These are phyloP conservation scores for Sebastolobus altivelis DNA, from an alignment of 2,797 vertebrate genomes.

Conservation along the genomic window DNA sequence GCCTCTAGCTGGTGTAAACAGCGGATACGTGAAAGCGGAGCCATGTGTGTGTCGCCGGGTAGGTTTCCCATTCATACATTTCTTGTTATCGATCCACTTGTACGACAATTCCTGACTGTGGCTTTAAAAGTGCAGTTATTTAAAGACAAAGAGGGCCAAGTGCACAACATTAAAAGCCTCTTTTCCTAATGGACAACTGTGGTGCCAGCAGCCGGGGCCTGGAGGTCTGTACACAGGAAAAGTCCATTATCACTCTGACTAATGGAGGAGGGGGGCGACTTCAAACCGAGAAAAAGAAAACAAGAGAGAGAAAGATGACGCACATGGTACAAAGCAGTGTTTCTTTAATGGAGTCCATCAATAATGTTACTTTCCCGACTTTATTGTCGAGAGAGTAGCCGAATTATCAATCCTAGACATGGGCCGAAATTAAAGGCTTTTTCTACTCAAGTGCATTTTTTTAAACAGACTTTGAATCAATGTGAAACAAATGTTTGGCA, in stretches of 20 bases:
- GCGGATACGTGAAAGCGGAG: slow-evolving; percentile 43
- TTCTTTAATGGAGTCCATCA: slow-evolving; percentile 80
- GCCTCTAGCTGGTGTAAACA: slow-evolving; percentile 60
- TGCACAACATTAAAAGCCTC: slow-evolving; percentile 56
- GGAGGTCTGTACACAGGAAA: slow-evolving; percentile 72
- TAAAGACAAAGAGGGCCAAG: slow-evolving; percentile 58
- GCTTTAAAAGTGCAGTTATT: slow-evolving; percentile 56
- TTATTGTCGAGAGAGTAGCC: slow-evolving; percentile 70
- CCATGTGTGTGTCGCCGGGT: background rate
- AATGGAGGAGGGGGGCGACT: slow-evolving; percentile 67
- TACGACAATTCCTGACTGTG: slow-evolving; percentile 14
- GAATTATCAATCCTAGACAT: slow-evolving; percentile 73
- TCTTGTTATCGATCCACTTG: slow-evolving; percentile 18
- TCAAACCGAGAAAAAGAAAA: slow-evolving; percentile 69
- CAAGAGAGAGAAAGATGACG: slow-evolving; percentile 69
- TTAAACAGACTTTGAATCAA: slow-evolving; percentile 66
- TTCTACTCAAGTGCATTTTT: slow-evolving; percentile 49
- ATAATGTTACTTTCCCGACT: slow-evolving; percentile 72
- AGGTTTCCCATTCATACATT: slow-evolving; percentile 26
- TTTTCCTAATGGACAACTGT: slow-evolving; percentile 65
- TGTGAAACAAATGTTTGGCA: slow-evolving; percentile 84
- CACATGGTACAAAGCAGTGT: slow-evolving; percentile 66
- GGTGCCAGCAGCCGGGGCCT: slow-evolving; percentile 55
- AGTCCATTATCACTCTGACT: slow-evolving; percentile 80
- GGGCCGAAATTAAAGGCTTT: slow-evolving; percentile 64